Evolutionary conservation across 2,113 vertebrate species (phyloP).

Genomic region (Paradoxurus hermaphroditus): DNA sequence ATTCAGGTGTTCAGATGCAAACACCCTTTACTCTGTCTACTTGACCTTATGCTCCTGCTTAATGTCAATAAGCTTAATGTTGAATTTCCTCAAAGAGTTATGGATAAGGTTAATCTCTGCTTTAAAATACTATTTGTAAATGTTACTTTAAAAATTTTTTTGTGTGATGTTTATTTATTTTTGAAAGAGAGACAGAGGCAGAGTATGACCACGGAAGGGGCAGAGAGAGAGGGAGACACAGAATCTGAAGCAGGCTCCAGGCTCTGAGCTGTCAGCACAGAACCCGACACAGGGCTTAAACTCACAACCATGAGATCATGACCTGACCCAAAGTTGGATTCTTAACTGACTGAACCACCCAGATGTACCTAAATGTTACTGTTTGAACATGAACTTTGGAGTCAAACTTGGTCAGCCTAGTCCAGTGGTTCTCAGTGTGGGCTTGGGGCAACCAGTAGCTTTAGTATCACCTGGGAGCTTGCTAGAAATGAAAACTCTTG

Average conservation of each 20-base stretch:
- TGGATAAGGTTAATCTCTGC: not conserved
- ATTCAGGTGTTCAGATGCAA: not conserved
- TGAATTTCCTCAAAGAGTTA: not conserved
- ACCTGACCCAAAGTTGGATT: no score
- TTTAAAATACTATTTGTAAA: not conserved
- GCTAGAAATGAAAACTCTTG: not conserved
- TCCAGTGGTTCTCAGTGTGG: not conserved
- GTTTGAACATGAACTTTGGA: not conserved
- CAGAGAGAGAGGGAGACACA: no score
- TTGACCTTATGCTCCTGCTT: not conserved
- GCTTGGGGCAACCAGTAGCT: not conserved
- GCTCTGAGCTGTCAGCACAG: no score
- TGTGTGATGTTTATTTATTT: no score
- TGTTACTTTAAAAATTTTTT: not conserved
- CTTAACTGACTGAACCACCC: no score
- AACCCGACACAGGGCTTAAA: no score
- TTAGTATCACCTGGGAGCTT: not conserved
- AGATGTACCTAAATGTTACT: not conserved
- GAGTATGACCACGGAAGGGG: no score
- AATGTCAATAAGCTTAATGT: not conserved
- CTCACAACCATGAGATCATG: no score
- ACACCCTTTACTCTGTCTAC: not conserved
- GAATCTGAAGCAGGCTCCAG: no score
- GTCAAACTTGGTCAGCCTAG: not conserved
- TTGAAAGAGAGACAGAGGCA: no score